Evolutionary conservation across 2,113 vertebrate species (phyloP).

Genomic region (Pituophis catenifer): DNA sequence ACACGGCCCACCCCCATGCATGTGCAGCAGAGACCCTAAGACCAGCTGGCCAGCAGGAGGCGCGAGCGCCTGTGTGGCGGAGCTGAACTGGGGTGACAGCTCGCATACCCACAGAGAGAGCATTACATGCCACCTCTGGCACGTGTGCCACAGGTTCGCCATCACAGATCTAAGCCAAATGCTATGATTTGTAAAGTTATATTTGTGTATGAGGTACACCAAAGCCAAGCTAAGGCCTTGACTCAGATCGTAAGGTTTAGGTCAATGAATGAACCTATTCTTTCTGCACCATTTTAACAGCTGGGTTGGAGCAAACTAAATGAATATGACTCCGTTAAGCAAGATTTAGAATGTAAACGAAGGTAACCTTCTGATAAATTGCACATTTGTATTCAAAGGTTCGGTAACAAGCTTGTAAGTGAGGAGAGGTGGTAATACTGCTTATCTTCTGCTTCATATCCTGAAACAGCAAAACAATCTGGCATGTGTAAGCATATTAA

Average conservation of each 20-base stretch:
- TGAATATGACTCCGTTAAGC: not conserved
- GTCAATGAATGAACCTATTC: not conserved
- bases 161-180: not conserved
- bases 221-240: not conserved
- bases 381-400: not conserved
- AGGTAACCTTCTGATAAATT: not conserved
- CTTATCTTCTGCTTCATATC: not conserved
- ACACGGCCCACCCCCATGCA: too few species aligned
- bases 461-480: not conserved
- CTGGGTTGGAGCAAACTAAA: not conserved
- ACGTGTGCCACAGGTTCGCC: too few species aligned
- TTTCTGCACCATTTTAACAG: not conserved
- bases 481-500: not conserved
- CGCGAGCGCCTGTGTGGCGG: fast-evolving
- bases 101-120: too few species aligned
- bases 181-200: not conserved
- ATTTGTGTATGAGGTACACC: not conserved
- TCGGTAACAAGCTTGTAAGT: not conserved
- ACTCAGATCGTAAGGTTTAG: not conserved
- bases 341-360: not conserved
- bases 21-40: too few species aligned
- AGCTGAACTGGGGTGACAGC: too few species aligned
- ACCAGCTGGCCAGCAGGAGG: too few species aligned
- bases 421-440: not conserved
- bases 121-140: too few species aligned